Conservation (phyloP, 2,797 vertebrate species). For the Cottoperca gobio region DNA sequence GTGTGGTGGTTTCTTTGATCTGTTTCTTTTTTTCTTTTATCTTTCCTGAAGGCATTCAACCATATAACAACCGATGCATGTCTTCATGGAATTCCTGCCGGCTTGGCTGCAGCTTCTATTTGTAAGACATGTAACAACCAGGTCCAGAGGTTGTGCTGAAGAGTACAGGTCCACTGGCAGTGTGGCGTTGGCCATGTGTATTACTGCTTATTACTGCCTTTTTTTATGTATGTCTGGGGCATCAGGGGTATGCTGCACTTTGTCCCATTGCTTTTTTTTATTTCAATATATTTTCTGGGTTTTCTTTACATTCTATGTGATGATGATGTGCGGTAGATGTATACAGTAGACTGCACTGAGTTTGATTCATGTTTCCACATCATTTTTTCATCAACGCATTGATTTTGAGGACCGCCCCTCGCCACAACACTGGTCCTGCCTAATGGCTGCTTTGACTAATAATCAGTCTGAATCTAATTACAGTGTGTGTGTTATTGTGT, state of each 20-base stretch:
- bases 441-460: conserved; percentile 61
- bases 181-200: neutral
- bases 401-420: conserved; percentile 47
- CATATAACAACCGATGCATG: conserved; percentile 24
- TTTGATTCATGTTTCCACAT: conserved; percentile 20
- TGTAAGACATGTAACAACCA: conserved; percentile 26
- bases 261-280: conserved; percentile 19
- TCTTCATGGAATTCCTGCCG: conserved; percentile 37
- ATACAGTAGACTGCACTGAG: neutral
- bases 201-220: neutral
- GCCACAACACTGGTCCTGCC: conserved; percentile 35
- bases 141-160: conserved; percentile 42
- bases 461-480: conserved; percentile 52
- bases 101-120: conserved; percentile 21
- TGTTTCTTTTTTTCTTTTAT: conserved; percentile 38
- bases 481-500: conserved; percentile 1
- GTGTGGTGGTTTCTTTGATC: conserved; percentile 42
- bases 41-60: conserved; percentile 35
- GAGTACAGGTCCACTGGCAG: conserved; percentile 19
- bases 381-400: conserved; percentile 47
- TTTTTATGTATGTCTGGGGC: conserved; percentile 13
- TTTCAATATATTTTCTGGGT: neutral
- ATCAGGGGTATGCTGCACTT: conserved; percentile 1
- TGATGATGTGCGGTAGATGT: neutral
- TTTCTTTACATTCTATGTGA: neutral